Percentiles rank a stretch among this genome's conserved stretches.
Conservation (phyloP, 2,113 vertebrate species). For the Aegithalos caudatus region DNA sequence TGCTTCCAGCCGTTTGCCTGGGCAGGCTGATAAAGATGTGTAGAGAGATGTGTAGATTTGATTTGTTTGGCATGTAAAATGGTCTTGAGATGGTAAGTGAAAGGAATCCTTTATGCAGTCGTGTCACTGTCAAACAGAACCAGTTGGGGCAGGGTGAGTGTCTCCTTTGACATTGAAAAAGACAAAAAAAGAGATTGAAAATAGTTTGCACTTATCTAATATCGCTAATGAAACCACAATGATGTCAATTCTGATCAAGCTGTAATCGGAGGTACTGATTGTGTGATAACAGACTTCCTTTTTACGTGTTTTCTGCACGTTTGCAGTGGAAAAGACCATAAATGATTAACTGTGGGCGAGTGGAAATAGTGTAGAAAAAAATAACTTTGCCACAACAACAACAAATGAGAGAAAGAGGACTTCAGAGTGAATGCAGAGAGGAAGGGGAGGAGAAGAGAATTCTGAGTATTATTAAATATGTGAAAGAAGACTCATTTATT, state of each 20-base stretch:
- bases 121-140: background rate
- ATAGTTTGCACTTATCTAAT: constrained; percentile 66
- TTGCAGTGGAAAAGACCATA: constrained; percentile 78
- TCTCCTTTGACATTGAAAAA: constrained; percentile 25
- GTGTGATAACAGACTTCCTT: constrained; percentile 77
- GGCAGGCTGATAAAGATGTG: constrained; percentile 12
- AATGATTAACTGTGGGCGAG: constrained; percentile 81
- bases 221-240: constrained; percentile 77
- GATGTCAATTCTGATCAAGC: constrained; percentile 81
- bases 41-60: background rate
- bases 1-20: constrained; percentile 35
- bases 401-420: constrained; percentile 64
- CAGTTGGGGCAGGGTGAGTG: background rate
- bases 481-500: constrained; percentile 79
- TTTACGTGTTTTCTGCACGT: constrained; percentile 72
- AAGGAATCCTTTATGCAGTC: background rate
- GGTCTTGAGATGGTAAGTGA: constrained; percentile 4
- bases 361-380: constrained; percentile 82
- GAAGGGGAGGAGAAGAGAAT: constrained; percentile 62
- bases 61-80: constrained; percentile 1
- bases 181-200: constrained; percentile 49
- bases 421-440: constrained; percentile 56
- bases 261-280: constrained; percentile 73
- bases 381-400: constrained; percentile 79
- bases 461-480: constrained; percentile 69